A percentile compares a stretch with the other conserved stretches of the same genome.
Conservation (phyloP, 2,797 vertebrate species). For the Myoxocephalus aenaeus region DNA sequence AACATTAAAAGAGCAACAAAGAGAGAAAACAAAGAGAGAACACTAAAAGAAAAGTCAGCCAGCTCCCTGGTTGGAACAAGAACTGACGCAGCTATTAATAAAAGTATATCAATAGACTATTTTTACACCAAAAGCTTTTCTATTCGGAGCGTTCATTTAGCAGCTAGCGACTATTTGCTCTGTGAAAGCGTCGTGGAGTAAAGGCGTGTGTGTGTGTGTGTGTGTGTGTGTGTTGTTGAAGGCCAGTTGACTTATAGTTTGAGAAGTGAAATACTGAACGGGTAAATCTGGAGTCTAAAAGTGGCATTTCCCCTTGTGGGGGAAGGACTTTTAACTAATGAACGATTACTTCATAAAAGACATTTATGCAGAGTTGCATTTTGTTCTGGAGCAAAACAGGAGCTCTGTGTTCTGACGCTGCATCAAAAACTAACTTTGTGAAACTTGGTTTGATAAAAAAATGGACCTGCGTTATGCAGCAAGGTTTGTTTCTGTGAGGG, state of each 20-base stretch:
- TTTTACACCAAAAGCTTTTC: constrained; percentile 15
- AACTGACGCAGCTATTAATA: constrained; percentile 33
- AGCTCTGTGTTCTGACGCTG: too few relatives aligned
- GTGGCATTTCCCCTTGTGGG: neutral
- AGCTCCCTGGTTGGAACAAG: neutral
- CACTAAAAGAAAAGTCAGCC: constrained; percentile 1
- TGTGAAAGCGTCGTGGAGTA: too few relatives aligned
- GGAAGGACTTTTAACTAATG: neutral
- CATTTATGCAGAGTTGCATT: neutral
- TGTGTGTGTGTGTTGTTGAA: neutral
- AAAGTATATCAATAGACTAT: constrained; percentile 37
- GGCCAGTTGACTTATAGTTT: neutral
- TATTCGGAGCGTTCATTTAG: neutral
- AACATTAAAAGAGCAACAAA: constrained; percentile 10
- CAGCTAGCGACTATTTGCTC: too few relatives aligned
- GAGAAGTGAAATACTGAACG: neutral
- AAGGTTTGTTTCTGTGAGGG: constrained; percentile 20
- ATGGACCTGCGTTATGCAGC: too few relatives aligned
- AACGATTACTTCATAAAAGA: neutral
- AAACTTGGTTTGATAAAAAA: too few relatives aligned
- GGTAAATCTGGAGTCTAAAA: neutral
- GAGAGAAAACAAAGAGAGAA: constrained; percentile 3
- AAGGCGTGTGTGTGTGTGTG: too few relatives aligned
- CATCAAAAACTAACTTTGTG: neutral
- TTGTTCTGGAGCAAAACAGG: too few relatives aligned